Conservation (phyloP, 2,888 invertebrate genomes). For the Perithous albicinctus region DNA sequence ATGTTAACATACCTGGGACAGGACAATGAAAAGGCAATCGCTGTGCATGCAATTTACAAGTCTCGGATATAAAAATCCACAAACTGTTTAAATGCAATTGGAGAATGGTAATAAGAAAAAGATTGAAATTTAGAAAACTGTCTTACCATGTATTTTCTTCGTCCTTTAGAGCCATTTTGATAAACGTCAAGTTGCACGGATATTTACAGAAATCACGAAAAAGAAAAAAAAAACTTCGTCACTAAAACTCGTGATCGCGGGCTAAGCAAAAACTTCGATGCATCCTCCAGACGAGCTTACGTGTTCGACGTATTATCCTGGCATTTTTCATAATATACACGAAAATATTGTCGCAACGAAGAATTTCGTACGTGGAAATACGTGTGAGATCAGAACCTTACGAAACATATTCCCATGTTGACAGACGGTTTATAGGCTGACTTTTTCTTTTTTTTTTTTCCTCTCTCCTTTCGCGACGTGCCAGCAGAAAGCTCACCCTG, state of each 20-base stretch:
- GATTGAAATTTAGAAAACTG: not conserved
- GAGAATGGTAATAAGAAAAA: too few relatives aligned
- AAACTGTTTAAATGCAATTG: too few relatives aligned
- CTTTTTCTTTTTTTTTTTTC: conserved; percentile 21
- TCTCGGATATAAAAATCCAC: not conserved
- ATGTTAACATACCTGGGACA: not conserved
- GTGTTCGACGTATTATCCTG: conserved; percentile 62
- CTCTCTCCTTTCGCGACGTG: conserved; percentile 38
- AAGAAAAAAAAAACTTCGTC: conserved; percentile 43
- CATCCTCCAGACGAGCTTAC: conserved; percentile 63
- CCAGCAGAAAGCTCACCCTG: conserved; percentile 31
- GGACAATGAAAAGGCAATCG: not conserved
- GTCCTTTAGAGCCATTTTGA: conserved; percentile 87
- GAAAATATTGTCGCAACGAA: conserved; percentile 1
- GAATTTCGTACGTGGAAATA: not conserved
- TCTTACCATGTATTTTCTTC: conserved; percentile 88
- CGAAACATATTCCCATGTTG: conserved; percentile 63
- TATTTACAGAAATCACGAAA: conserved; percentile 12
- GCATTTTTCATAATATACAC: conserved; percentile 66
- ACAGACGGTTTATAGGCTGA: conserved; percentile 58
- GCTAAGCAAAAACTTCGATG: conserved; percentile 52
- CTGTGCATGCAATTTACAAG: not conserved
- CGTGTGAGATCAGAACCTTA: conserved; percentile 55
- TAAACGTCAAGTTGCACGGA: conserved; percentile 69
- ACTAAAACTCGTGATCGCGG: conserved; percentile 58